Base-by-base conservation (phyloP, 2,797 vertebrate species). In the Gambelia wislizenii region DNA sequence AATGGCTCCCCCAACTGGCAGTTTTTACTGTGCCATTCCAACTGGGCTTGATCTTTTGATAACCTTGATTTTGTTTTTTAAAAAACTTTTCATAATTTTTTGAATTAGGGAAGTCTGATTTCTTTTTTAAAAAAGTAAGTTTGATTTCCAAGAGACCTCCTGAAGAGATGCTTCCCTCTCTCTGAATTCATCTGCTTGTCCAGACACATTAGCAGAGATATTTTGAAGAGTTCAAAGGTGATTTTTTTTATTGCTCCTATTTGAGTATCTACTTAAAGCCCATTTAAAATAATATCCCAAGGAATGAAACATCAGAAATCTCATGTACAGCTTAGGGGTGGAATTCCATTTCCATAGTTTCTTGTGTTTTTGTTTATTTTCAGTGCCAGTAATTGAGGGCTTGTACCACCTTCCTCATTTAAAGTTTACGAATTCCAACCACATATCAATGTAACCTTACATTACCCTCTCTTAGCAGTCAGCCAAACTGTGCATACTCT, bases 1-100 rank as follows among this genome's bases (percentile, higher is more conserved):
- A 69, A n/a, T 69, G 33, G 44, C 59, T 86, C 59, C 75, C 75
- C 76, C 59, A 86, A 27, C 42, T 61, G 85, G 75, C n/a, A 36
- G 30, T 86, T 86, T n/a, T 49, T 49, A 86, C n/a, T 77, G n/a
- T 16, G 4, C 61, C 69, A 14, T 49, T 78, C n/a, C 14, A 52
- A 10, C 1, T 78, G 59, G 30, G 13, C 20, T 49, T 6, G 39
- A 22, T 25, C 42, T n/a, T 61, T 76, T 30, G 25, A 47, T 47
- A 47, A 54, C 9, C 39, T 61, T 59, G 39, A 42, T 30, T 59
- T n/a, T 27, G 14, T 39, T 70, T 47, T 39, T 39, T 64, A 74
- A 84, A 54, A 36, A 36, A 44, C 56, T 16, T 14, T 3, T 25
- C 18, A 47, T 70, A 44, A 49, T 81, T 56, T 81, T 7, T 59